A percentile compares a stretch with the other conserved stretches of the same genome.
Conservation (phyloP, 2,797 vertebrate genomes). For the Moxostoma hubbsi region DNA sequence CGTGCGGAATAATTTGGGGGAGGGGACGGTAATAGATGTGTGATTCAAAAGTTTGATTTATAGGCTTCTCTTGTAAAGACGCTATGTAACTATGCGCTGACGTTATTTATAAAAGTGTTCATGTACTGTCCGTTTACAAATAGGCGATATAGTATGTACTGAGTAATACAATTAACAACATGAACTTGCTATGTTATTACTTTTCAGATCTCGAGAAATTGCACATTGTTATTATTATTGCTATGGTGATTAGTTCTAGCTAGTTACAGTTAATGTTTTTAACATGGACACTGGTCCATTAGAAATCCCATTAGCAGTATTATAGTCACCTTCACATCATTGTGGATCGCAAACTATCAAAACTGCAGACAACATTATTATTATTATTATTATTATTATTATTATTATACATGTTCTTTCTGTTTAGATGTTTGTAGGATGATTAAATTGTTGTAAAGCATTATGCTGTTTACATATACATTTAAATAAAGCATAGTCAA, state of each 20-base stretch:
- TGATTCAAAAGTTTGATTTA: conserved; percentile 43
- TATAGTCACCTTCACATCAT: too few species aligned
- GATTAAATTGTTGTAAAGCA: background rate
- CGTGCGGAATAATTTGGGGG: background rate
- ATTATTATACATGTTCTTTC: too few species aligned
- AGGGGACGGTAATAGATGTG: background rate
- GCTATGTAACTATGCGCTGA: conserved; percentile 7
- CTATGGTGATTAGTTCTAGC: background rate
- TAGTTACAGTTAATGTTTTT: background rate
- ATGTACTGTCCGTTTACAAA: conserved; percentile 15
- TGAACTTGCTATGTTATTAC: background rate
- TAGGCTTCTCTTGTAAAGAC: conserved; percentile 18
- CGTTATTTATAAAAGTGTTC: conserved; percentile 39
- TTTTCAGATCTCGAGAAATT: background rate
- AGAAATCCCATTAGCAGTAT: too few species aligned
- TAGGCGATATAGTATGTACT: background rate
- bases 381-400: too few species aligned
- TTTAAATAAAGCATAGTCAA: background rate
- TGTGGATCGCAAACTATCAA: too few species aligned
- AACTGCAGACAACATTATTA: background rate
- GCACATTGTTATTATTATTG: background rate
- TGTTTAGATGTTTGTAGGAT: too few species aligned
- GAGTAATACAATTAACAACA: background rate
- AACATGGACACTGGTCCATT: background rate
- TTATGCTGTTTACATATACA: background rate